These are phyloP conservation scores for Neoitamus cyanurus DNA, from an alignment of 2,888 invertebrate genomes.

Conservation along the genomic window DNA sequence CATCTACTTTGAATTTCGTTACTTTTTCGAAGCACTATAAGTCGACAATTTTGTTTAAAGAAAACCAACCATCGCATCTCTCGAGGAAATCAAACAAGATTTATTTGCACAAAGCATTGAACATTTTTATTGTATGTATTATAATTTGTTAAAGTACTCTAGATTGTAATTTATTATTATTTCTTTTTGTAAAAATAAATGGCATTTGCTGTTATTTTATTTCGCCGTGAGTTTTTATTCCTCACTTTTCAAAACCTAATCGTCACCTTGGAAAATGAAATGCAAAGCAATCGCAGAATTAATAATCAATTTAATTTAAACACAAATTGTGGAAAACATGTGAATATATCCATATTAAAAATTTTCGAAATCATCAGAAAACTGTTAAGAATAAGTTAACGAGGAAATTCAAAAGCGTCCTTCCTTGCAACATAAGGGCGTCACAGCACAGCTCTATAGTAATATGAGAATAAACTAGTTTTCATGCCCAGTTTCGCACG, in stretches of 20 bases:
- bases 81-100: neutral
- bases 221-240: neutral
- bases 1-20: neutral
- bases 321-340: no score
- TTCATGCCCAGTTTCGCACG: no score
- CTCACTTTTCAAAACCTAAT: neutral
- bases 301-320: no score
- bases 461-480: no score
- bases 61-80: neutral
- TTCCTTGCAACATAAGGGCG: no score
- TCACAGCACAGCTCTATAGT: no score
- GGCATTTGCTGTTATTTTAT: constrained; percentile 45
- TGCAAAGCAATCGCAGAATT: no score
- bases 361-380: no score
- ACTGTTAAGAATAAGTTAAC: no score
- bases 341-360: no score
- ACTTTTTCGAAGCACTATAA: neutral
- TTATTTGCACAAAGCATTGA: constrained; percentile 27
- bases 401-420: no score
- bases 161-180: constrained; percentile 53
- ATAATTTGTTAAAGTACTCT: constrained; percentile 49
- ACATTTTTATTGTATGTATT: constrained; percentile 48
- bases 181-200: constrained; percentile 49
- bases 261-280: no score
- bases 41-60: neutral